A percentile compares a stretch with the other conserved stretches of the same genome.
Conservation (phyloP, 2,888 invertebrate species). For the Arctia plantaginis region DNA sequence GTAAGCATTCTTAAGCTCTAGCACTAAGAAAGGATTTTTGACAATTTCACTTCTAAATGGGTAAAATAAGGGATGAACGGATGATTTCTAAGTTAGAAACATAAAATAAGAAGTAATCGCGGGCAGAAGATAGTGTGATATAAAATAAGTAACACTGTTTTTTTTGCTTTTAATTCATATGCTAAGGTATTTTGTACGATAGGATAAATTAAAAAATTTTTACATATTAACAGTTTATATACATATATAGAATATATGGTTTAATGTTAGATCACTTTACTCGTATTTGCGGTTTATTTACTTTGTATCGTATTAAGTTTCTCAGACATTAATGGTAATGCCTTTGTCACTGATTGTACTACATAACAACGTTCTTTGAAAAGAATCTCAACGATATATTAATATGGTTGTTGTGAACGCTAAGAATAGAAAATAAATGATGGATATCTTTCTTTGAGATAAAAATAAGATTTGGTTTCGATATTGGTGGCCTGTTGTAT, state of each 20-base stretch:
- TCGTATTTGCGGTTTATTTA: neutral
- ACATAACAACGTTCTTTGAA: neutral
- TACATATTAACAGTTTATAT: no score
- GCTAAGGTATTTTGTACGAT: neutral
- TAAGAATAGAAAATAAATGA: conserved; percentile 1
- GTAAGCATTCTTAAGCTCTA: no score
- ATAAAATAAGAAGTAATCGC: no score
- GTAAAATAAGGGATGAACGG: no score
- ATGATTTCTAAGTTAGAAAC: no score
- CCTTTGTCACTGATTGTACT: neutral
- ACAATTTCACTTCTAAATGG: no score
- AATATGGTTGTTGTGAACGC: neutral
- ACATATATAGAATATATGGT: no score
- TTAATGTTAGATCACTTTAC: no score
- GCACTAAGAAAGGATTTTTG: no score
- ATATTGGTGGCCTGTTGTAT: neutral
- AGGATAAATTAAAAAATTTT: neutral
- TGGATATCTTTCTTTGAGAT: neutral
- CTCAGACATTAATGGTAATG: neutral
- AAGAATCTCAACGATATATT: neutral
- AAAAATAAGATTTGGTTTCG: neutral
- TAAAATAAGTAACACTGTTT: no score
- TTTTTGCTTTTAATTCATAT: neutral
- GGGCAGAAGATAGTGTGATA: no score
- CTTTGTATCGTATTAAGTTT: neutral